These are phyloP conservation scores for Eudyptes chrysolophus DNA, from an alignment of 2,113 vertebrate genomes.

Conservation along the genomic window DNA sequence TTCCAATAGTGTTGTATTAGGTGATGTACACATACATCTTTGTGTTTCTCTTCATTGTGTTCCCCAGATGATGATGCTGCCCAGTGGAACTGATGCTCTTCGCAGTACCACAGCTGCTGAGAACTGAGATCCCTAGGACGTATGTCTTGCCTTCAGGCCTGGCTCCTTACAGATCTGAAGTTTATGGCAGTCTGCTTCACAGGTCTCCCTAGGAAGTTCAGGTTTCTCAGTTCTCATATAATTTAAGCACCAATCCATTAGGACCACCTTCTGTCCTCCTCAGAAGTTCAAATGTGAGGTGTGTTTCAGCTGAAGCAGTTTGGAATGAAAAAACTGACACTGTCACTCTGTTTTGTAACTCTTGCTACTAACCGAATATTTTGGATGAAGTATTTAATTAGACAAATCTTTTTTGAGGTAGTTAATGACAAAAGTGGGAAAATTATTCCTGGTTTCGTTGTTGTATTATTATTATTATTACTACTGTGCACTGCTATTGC, in stretches of 20 bases:
- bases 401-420: not conserved
- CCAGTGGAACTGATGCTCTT: not conserved
- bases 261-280: not conserved
- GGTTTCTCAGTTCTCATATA: not conserved
- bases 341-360: not conserved
- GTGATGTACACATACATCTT: not conserved
- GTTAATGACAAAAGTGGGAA: not conserved
- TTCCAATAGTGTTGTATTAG: not conserved
- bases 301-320: not conserved
- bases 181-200: not conserved
- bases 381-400: not conserved
- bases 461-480: not conserved
- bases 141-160: not conserved
- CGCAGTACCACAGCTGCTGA: not conserved
- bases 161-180: not conserved
- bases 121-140: not conserved
- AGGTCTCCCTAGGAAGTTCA: not conserved
- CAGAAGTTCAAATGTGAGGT: not conserved
- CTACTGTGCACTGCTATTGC: not conserved
- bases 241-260: not conserved
- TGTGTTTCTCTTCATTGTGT: not conserved
- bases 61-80: not conserved
- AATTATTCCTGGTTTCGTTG: not conserved
- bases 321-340: not conserved
- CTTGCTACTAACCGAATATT: not conserved